A percentile compares a stretch with the other conserved stretches of the same genome.
phyloP scores from a whole-genome alignment of 2,797 vertebrate species.

The Pagetopsis macropterus region DNA sequence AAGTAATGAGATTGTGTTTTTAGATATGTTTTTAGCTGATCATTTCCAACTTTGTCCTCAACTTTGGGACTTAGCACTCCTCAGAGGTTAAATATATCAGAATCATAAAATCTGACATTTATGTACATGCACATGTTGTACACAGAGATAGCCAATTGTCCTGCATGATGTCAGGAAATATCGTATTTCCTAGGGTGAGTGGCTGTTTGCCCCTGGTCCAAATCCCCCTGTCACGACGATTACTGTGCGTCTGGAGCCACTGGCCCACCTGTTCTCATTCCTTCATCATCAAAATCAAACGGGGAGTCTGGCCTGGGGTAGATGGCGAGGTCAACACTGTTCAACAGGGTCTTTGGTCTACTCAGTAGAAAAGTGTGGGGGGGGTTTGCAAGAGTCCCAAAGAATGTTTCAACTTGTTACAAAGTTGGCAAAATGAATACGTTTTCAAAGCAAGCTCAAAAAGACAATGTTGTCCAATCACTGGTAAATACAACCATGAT shows the following conservation, averaged over 20 bases:
- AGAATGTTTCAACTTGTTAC: background rate
- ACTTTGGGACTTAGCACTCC: background rate
- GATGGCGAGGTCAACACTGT: constrained; percentile 29
- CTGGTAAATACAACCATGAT: background rate
- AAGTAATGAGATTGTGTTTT: background rate
- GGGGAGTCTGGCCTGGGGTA: constrained; percentile 15
- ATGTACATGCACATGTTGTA: constrained; percentile 5
- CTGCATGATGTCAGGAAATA: constrained; percentile 62
- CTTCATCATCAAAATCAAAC: constrained; percentile 57
- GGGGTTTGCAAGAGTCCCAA: background rate
- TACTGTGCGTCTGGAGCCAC: constrained; percentile 71
- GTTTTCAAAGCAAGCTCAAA: background rate
- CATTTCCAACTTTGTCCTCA: background rate
- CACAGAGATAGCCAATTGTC: constrained; percentile 31
- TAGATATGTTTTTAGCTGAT: background rate
- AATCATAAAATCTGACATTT: background rate
- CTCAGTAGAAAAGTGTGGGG: background rate
- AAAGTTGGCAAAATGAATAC: background rate
- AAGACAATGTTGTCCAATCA: background rate
- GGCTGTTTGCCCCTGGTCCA: constrained; percentile 47
- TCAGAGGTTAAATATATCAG: constrained; percentile 1
- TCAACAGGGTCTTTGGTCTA: background rate
- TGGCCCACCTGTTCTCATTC: constrained; percentile 76
- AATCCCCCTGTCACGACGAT: constrained; percentile 70
- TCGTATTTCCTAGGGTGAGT: constrained; percentile 57